Evolutionary conservation across 2,113 vertebrate species (phyloP).

Genomic region (Stictonetta naevosa): DNA sequence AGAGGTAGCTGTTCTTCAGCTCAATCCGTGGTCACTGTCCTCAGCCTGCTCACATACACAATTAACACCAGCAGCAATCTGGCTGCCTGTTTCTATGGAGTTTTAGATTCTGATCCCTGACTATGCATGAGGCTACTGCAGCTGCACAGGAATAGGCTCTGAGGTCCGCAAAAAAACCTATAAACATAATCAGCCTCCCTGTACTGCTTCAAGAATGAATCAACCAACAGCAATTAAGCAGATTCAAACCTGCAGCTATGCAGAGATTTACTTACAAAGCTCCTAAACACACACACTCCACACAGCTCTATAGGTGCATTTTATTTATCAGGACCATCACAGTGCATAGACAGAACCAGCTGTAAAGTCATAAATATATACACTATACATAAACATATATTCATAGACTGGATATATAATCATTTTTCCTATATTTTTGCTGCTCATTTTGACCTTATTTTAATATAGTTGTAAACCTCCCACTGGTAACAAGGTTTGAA

Average conservation of each 20-base stretch:
- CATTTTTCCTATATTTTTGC: neutral
- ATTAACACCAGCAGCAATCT: neutral
- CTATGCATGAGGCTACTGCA: slow-evolving; percentile 71
- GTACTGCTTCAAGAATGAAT: slow-evolving; percentile 8
- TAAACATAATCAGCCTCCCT: neutral
- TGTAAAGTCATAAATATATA: neutral
- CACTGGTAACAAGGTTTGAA: slow-evolving; percentile 11
- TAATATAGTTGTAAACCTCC: neutral
- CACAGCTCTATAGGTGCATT: neutral
- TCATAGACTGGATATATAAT: neutral
- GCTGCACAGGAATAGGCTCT: slow-evolving; percentile 54
- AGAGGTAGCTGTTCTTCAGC: neutral
- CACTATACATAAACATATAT: neutral
- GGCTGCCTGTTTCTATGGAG: slow-evolving; percentile 77
- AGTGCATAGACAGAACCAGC: neutral
- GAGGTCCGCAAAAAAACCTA: neutral
- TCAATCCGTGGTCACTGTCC: neutral
- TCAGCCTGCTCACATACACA: slow-evolving; percentile 17
- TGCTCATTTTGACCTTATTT: neutral
- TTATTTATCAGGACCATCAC: neutral
- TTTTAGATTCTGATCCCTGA: slow-evolving; percentile 61
- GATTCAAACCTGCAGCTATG: slow-evolving; percentile 33
- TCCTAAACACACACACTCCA: neutral
- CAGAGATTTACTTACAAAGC: neutral
- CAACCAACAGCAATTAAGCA: neutral